phyloP scores from a whole-genome alignment of 2,113 vertebrate genomes.

The Neoarius graeffei region DNA sequence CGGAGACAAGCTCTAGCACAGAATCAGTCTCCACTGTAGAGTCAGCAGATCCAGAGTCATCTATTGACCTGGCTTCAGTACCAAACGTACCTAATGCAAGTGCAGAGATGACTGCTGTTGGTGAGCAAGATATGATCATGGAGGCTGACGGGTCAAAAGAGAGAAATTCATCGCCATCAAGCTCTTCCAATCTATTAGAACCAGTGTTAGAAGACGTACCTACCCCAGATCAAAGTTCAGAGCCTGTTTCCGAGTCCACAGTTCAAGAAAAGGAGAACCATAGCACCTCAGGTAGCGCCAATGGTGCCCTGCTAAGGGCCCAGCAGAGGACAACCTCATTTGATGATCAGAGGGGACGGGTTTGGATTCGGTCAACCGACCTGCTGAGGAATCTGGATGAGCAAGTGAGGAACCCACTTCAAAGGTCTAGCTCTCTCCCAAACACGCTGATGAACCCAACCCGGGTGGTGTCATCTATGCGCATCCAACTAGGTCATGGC shows the following conservation, averaged over 20 bases:
- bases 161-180: neutral
- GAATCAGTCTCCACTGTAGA: slow-evolving; percentile 10
- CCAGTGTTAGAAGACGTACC: slow-evolving; percentile 1
- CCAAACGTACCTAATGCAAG: neutral
- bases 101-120: neutral
- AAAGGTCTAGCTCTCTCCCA: slow-evolving; percentile 90
- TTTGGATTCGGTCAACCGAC: slow-evolving; percentile 70
- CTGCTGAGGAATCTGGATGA: slow-evolving; percentile 65
- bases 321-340: slow-evolving; percentile 68
- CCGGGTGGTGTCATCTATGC: slow-evolving; percentile 87
- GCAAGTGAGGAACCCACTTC: slow-evolving; percentile 73
- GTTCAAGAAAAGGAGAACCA: slow-evolving; percentile 1
- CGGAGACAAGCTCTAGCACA: neutral
- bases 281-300: slow-evolving; percentile 66
- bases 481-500: slow-evolving; percentile 81
- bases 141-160: neutral
- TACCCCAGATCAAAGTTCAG: neutral
- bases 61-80: neutral
- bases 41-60: neutral
- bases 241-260: neutral
- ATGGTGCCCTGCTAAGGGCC: slow-evolving; percentile 75
- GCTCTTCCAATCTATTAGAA: neutral
- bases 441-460: slow-evolving; percentile 78
- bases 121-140: neutral
- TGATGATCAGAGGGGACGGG: slow-evolving; percentile 43